Evolutionary conservation across 2,113 vertebrate genomes (phyloP).

Genomic region (Plectropomus leopardus): DNA sequence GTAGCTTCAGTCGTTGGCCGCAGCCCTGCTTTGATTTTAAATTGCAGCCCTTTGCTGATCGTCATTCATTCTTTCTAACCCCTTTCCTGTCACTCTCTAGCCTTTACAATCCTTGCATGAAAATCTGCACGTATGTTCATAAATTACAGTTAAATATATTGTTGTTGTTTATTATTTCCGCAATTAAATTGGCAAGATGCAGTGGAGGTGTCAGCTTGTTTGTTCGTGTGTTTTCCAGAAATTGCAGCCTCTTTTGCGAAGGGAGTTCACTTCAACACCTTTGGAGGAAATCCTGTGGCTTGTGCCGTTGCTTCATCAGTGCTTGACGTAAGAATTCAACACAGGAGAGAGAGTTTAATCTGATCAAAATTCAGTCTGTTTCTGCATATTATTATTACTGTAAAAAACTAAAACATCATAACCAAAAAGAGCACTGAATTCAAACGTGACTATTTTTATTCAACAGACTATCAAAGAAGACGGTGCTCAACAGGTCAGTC

Average conservation of each 20-base stretch:
- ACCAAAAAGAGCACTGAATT: neutral
- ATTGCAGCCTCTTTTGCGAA: constrained; percentile 88
- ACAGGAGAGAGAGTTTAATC: no score
- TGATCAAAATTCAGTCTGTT: neutral
- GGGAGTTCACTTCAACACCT: constrained; percentile 91
- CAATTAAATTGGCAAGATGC: neutral
- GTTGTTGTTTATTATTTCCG: neutral
- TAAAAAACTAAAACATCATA: neutral
- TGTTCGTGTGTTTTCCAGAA: constrained; percentile 81
- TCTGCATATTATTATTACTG: neutral
- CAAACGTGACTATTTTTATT: neutral
- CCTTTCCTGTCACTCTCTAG: no score
- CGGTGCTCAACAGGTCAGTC: constrained; percentile 86
- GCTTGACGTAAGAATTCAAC: constrained; percentile 87
- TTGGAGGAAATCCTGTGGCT: constrained; percentile 92
- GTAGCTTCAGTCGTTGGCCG: no score
- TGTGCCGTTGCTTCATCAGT: constrained; percentile 89
- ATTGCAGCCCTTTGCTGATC: no score
- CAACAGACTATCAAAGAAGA: constrained; percentile 91
- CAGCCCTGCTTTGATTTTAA: no score
- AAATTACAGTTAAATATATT: neutral
- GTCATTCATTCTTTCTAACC: no score
- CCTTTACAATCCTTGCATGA: no score
- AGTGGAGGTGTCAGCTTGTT: constrained; percentile 13
- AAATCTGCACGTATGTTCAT: neutral